Evolutionary conservation across 64 coral and sea anemone genomes (phyloP).

Genomic region (Montipora sp.): DNA sequence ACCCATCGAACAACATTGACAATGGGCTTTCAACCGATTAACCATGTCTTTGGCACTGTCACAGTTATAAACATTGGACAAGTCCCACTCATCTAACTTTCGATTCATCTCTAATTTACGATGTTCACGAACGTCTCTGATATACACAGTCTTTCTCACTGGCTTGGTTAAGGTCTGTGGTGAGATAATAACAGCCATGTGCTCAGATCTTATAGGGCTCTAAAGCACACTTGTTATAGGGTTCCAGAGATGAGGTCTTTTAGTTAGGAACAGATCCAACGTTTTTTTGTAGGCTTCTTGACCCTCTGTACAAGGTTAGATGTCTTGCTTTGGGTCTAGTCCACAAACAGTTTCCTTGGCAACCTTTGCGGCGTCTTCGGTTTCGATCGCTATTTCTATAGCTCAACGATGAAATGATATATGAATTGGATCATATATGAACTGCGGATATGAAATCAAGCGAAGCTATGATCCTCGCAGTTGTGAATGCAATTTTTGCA

Average conservation of each 20-base stretch:
- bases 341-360: too few species aligned
- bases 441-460: too few species aligned
- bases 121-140: conserved; percentile 64
- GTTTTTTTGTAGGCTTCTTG: conserved; percentile 19
- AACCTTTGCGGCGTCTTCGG: too few species aligned
- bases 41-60: conserved; percentile 13
- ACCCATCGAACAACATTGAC: conserved; percentile 45
- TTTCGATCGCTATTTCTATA: too few species aligned
- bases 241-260: conserved; percentile 63
- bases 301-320: conserved; percentile 38
- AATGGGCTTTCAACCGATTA: background rate
- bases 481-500: too few species aligned
- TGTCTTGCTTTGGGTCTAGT: too few species aligned
- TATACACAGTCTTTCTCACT: conserved; percentile 40
- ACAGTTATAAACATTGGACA: background rate
- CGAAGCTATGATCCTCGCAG: too few species aligned
- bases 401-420: too few species aligned
- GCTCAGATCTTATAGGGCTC: conserved; percentile 68
- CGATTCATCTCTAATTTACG: conserved; percentile 57
- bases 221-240: conserved; percentile 26
- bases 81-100: conserved; percentile 20
- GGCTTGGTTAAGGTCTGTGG: conserved; percentile 35
- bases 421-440: too few species aligned
- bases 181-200: conserved; percentile 37
- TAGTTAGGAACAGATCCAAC: conserved; percentile 66